phyloP scores from a whole-genome alignment of 92 coral and sea anemone genomes.

The Bergia puertoricense region DNA sequence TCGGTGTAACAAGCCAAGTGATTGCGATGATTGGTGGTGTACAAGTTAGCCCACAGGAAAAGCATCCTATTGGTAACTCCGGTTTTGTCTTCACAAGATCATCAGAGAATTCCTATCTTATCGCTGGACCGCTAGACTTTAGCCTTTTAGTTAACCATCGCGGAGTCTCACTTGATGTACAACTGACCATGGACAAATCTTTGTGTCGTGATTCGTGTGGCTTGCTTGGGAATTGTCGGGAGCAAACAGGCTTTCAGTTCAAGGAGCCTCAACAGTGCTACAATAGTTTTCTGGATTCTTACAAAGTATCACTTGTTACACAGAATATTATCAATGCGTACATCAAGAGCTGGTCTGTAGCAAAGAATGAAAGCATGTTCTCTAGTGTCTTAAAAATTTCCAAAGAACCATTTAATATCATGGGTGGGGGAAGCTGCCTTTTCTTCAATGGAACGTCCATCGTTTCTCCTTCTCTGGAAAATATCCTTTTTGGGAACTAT shows the following conservation, averaged over 20 bases:
- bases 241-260: background rate
- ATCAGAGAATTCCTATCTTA: slow-evolving; percentile 47
- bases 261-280: slow-evolving; percentile 25
- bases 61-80: slow-evolving; percentile 38
- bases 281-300: slow-evolving; percentile 40
- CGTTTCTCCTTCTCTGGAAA: slow-evolving; percentile 50
- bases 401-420: slow-evolving; percentile 49
- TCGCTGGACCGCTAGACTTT: slow-evolving; percentile 64
- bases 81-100: slow-evolving; percentile 47
- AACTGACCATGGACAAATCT: slow-evolving; percentile 63
- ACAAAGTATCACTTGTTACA: slow-evolving; percentile 39
- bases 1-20: slow-evolving; percentile 26
- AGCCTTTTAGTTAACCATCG: slow-evolving; percentile 50
- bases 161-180: slow-evolving; percentile 53
- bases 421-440: slow-evolving; percentile 67
- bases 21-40: slow-evolving; percentile 44
- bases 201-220: slow-evolving; percentile 66
- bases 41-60: slow-evolving; percentile 44
- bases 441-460: slow-evolving; percentile 50
- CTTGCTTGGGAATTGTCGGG: slow-evolving; percentile 56
- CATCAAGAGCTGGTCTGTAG: slow-evolving; percentile 53
- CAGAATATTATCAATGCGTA: slow-evolving; percentile 47
- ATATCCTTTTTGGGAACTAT: slow-evolving; percentile 47
- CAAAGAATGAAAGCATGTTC: slow-evolving; percentile 59
- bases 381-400: slow-evolving; percentile 49